Base-by-base conservation (phyloP, 2,888 invertebrate genomes). In the Sesia bembeciformis region DNA sequence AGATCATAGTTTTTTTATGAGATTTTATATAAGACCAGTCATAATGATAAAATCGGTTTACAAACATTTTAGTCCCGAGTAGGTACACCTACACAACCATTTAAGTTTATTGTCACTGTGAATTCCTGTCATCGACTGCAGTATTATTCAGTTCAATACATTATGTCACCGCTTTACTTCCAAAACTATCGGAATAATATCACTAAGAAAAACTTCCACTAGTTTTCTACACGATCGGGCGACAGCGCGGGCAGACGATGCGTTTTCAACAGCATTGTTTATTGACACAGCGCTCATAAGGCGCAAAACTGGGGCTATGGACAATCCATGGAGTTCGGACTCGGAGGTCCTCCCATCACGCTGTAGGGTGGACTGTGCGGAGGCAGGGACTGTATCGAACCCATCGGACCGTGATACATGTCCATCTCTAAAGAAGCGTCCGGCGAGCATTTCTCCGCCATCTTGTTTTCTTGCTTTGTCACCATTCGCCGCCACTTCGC, bases 401-500 rank as follows among this genome's bases (percentile, higher is more conserved):
- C 92, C 90, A 93, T 92, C 65, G 93, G 92, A 46, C 91, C 92
- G 63, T 90, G 88, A 74, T 92, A 92, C 76, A 92, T 84, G 68
- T 93, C 93, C 90, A 92, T 84, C 74, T 93, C 92, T 68, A 93
- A 77, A 54, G 92, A 92, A 0, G 90, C 90, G 64, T 91, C 91
- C 64, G 93, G 93, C 23, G 93, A 93, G 72, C 93, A 93, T 71
- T 94, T 94, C 71, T 94, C 94, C 62, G 92, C 91, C 82, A 90
- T 83, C 72, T 94, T 94, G 78, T 93, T 93, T 75, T 95, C 95
- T 73, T 95, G 94, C 74, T 95, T 94, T 67, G 94, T 90, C 82
- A 96, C 93, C 92, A 96, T 95, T 63, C 97, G 93, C 70, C 97
- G 93, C 94, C 96, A 97, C 90, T 97, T 97, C 64, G 97, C 97